phyloP scores from a whole-genome alignment of 2,797 vertebrate genomes.

The Balearica regulorum region DNA sequence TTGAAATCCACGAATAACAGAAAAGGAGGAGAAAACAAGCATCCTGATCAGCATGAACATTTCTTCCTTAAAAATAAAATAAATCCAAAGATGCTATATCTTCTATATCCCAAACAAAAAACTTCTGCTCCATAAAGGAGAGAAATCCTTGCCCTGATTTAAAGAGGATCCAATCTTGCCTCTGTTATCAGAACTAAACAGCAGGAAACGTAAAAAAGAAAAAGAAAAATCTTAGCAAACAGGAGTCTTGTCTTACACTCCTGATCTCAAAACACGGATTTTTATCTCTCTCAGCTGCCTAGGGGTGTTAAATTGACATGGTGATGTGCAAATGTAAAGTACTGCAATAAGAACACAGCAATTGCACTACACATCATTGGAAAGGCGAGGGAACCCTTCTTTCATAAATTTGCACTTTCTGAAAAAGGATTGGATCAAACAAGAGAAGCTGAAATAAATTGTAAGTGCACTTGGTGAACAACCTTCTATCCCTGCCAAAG shows the following conservation, averaged over 20 bases:
- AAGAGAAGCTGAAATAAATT: neutral
- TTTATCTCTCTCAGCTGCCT: neutral
- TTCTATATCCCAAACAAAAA: neutral
- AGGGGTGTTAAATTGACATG: neutral
- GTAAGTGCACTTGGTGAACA: neutral
- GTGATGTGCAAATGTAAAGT: neutral
- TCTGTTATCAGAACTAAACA: neutral
- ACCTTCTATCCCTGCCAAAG: neutral
- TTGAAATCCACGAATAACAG: neutral
- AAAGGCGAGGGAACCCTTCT: neutral
- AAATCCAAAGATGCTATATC: neutral
- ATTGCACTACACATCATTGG: neutral
- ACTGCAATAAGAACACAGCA: neutral
- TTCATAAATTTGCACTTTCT: neutral
- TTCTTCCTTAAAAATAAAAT: neutral
- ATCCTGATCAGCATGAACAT: neutral
- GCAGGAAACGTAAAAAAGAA: neutral
- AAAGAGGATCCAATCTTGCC: neutral
- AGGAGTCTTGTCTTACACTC: neutral
- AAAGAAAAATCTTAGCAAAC: neutral
- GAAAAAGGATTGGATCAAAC: neutral
- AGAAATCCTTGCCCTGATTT: neutral
- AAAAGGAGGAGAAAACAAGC: neutral
- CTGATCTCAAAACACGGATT: neutral
- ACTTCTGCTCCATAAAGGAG: neutral